Percentiles rank a stretch among this genome's conserved stretches.
phyloP scores from a whole-genome alignment of 2,888 invertebrate genomes.

The Mimumesa dahlbomi region DNA sequence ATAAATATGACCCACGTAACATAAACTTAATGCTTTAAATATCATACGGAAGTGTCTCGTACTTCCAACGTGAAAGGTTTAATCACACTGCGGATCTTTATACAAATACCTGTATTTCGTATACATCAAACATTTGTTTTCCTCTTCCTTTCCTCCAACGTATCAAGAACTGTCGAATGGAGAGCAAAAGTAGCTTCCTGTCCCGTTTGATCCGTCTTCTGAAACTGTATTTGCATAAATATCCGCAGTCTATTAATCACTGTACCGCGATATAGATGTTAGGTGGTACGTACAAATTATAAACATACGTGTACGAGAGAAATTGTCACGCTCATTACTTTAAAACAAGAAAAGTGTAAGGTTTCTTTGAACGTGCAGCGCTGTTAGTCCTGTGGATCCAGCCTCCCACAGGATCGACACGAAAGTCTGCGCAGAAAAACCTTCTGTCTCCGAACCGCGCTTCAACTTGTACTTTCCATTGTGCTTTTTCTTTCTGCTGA shows the following conservation, averaged over 20 bases:
- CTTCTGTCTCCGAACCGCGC: slow-evolving; percentile 29
- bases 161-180: no score
- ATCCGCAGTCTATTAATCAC: no score
- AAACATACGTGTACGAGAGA: slow-evolving; percentile 28
- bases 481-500: neutral
- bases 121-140: no score
- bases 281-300: slow-evolving; percentile 25
- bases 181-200: no score
- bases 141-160: no score
- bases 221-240: no score
- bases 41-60: slow-evolving; percentile 40
- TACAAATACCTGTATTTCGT: no score
- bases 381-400: slow-evolving; percentile 62
- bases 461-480: neutral
- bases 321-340: slow-evolving; percentile 17
- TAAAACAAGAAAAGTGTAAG: no score
- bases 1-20: slow-evolving; percentile 30
- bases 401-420: slow-evolving; percentile 62
- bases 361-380: slow-evolving; percentile 18
- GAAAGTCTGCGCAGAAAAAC: slow-evolving; percentile 12
- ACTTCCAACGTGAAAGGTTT: slow-evolving; percentile 23
- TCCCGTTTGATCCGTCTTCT: no score
- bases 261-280: slow-evolving; percentile 34
- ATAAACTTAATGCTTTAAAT: slow-evolving; percentile 42
- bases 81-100: no score